Base-by-base conservation (phyloP, 2,113 vertebrate genomes). In the Dipodomys spectabilis region DNA sequence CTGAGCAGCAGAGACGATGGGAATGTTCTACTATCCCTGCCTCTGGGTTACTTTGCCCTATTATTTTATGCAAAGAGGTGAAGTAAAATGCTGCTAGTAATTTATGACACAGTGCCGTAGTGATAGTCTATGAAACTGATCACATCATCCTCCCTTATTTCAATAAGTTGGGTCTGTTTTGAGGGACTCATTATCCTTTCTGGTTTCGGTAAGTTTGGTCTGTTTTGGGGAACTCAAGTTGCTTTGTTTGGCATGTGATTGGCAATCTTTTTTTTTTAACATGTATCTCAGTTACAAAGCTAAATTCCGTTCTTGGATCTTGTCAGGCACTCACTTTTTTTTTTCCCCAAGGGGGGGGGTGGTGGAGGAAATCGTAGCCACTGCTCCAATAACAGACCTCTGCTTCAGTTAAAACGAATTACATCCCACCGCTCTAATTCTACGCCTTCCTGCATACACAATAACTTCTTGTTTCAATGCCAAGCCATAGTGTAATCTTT, bases 401-500 rank as follows among this genome's bases (percentile, higher is more conserved):
- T 94, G 81, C 65, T 92, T 90, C 69, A 79, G 78, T 92, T 71
- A 85, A 79, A 93, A 72, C 44, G 67, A 90, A 94, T 94, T 94
- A 88, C 44, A 87, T 72, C 92, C 85, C 25, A 69, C 88, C 92
- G 92, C 44, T 96, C 74, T 71, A 94, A 95, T 95, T 82, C 92
- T 77, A 90, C 0, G 78, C 90, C 74, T 90, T 92, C 88, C 93
- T 80, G 23, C 68, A 28, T 82, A 73, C 74, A 72, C 88, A 94
- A 49, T 95, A 90, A 91, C 92, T 93, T 90, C 92, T 93, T 88
- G 85, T 93, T 96, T 92, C 94, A 90, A 44, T 88, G 92, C 92
- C 94, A 95, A 93, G 93, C 79, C 88, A 90, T 62, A 84, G 88
- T 75, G 85, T 91, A 95, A 92, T 95, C 93, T 96, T 95, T 94